Evolutionary conservation across 2,113 vertebrate species (phyloP).

Genomic region (Dromiciops gliroides): DNA sequence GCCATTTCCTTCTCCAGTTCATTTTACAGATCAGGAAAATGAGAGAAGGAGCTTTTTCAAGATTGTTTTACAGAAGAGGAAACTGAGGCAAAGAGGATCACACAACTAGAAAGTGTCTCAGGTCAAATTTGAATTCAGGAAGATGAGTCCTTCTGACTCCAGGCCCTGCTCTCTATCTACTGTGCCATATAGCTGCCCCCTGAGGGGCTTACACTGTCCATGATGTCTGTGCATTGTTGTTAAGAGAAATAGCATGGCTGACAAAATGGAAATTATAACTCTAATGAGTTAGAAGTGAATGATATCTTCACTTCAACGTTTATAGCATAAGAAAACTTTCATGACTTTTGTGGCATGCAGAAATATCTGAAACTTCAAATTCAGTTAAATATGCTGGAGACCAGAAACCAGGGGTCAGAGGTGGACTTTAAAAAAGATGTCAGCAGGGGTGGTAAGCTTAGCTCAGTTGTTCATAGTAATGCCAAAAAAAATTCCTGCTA

Average conservation of each 20-base stretch:
- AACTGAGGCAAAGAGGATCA: background rate
- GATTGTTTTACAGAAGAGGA: too few species aligned
- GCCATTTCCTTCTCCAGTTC: background rate
- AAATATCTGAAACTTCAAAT: background rate
- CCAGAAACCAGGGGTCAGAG: background rate
- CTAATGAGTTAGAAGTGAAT: background rate
- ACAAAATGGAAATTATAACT: background rate
- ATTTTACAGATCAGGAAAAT: background rate
- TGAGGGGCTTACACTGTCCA: background rate
- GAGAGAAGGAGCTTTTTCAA: background rate
- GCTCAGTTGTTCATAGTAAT: background rate
- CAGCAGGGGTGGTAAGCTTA: background rate
- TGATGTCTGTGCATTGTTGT: background rate
- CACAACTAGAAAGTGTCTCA: background rate
- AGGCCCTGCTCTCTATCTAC: background rate
- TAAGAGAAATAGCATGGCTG: background rate
- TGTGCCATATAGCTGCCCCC: background rate
- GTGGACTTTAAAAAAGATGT: background rate
- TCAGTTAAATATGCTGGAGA: background rate
- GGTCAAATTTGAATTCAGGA: background rate
- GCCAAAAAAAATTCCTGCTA: background rate
- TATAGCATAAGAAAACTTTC: background rate
- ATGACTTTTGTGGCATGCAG: background rate
- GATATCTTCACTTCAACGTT: background rate
- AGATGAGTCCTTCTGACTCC: background rate